phyloP scores from a whole-genome alignment of 2,888 invertebrate genomes.

The Meteorus colon region DNA sequence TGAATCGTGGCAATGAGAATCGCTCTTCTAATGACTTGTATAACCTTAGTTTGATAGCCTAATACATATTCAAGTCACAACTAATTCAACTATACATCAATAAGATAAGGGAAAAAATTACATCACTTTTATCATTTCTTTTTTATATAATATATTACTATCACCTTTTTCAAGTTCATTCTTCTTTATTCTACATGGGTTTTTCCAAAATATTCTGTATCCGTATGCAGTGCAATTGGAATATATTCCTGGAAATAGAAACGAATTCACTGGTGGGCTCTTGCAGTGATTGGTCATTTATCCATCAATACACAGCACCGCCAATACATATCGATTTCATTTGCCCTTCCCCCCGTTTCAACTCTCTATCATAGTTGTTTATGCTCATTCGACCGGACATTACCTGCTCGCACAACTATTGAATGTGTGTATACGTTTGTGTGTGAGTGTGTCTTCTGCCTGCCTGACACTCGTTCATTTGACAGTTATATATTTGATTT shows the following conservation, averaged over 20 bases:
- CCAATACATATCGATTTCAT: constrained; percentile 24
- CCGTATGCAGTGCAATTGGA: not conserved
- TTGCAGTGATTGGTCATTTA: constrained; percentile 43
- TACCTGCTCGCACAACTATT: constrained; percentile 49
- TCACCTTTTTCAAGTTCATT: not conserved
- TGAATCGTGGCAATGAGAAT: not conserved
- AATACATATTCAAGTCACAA: not conserved
- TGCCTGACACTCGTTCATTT: not conserved
- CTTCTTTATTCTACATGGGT: no score
- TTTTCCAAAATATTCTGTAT: constrained; percentile 3
- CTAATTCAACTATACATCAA: not conserved
- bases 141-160: not conserved
- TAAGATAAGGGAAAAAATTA: not conserved
- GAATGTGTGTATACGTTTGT: not conserved
- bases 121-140: not conserved
- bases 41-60: not conserved
- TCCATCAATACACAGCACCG: constrained; percentile 19
- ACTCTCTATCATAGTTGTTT: constrained; percentile 22
- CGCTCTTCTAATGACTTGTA: not conserved
- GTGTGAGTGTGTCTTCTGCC: no score
- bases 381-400: constrained; percentile 48
- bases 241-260: not conserved
- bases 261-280: not conserved
- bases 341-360: not conserved
- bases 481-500: constrained; percentile 29